phyloP scores from a whole-genome alignment of 2,113 vertebrate species.

The Trematocara unimaculatum region DNA sequence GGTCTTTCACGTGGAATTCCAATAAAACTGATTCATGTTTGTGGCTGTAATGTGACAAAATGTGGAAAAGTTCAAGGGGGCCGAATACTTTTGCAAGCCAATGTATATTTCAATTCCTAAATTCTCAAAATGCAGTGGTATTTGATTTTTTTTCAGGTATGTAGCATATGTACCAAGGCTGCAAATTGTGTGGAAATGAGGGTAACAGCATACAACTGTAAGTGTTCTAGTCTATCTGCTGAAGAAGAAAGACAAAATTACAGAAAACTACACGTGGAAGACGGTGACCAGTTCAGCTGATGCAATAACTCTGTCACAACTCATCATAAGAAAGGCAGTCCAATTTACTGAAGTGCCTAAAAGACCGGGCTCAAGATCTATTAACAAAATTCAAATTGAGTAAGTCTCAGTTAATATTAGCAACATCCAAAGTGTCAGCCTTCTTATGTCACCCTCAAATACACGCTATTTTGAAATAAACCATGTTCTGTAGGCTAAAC shows the following conservation, averaged over 20 bases:
- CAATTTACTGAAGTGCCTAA: background rate
- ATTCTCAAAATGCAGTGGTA: too few relatives aligned
- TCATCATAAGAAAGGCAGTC: background rate
- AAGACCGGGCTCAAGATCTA: background rate
- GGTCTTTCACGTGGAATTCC: background rate
- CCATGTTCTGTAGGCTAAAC: background rate
- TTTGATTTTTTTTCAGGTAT: background rate
- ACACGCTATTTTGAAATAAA: background rate
- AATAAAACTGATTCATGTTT: background rate
- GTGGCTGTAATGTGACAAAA: background rate
- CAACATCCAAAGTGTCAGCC: background rate
- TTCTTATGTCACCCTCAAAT: background rate
- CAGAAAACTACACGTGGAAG: background rate
- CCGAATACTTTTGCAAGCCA: background rate
- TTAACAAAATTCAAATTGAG: background rate
- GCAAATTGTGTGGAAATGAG: background rate
- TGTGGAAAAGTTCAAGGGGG: background rate
- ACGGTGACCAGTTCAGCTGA: background rate
- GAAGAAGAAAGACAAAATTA: background rate
- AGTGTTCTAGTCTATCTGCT: background rate
- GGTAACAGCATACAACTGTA: background rate
- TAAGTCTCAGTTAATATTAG: background rate
- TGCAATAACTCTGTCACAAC: background rate
- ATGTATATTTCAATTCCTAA: too few relatives aligned
- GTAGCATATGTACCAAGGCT: background rate